Evolutionary conservation across 2,888 invertebrate species (phyloP), one percentile per base, ranked within the genome.

Genomic region (Monochamus alternatus): DNA sequence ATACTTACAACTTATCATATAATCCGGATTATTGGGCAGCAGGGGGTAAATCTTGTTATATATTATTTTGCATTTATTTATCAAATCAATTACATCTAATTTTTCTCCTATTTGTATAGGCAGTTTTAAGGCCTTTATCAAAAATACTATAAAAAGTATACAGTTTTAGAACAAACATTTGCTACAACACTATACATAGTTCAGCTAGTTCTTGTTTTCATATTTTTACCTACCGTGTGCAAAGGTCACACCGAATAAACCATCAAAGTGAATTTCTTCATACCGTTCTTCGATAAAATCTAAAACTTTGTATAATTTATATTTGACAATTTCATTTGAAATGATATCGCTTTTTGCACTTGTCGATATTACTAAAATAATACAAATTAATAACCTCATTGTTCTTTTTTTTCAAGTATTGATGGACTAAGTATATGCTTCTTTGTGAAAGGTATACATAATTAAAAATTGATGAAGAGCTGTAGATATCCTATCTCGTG

Each of bases 251-350:
- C 89, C 89, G 22, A 88, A 84, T 58, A 85, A 80, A 3, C 86
- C 87, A 75, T 90, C 90, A 30, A 87, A 80, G 80, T 89, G 89
- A 81, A 90, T 86, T 76, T 89, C 85, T 3, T 83, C 73, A 30
- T 86, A 85, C 76, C 87, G 87, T 22, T 81, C 76, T 22, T 82
- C 76, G 72, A 88, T 82, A 63, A 87, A 89, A 78, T 85, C 80
- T 3, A 89, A 76, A 43, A 85, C 80, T 64, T 83, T 85, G 44
- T 71, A 55, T 65, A 75, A 55, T 51, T 70, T 62, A 22, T 7
- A 14, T 32, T 67, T 44, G n/a, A 73, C 43, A 31, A 58, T 38
- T 62, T 30, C 32, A 31, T 52, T 55, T 58, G 43, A 9, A 68
- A 43, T 5, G 9, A 43, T 68, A 14, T 47, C 9, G 7, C 14